Base-by-base conservation (phyloP, 2,797 vertebrate genomes). In the Danionella dracula region DNA sequence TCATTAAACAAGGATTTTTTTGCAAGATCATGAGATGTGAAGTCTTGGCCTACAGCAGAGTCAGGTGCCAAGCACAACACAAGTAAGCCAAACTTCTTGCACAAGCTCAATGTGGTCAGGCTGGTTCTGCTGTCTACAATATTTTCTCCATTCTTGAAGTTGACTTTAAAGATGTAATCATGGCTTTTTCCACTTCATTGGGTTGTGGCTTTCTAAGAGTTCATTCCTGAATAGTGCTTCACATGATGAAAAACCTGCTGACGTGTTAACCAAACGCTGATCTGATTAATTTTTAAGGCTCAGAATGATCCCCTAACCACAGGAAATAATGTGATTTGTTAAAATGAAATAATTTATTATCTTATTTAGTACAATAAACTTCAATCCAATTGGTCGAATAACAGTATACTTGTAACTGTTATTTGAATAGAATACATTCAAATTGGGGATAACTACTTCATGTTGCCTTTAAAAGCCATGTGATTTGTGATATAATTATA, bases 41-140 rank as follows among this genome's bases (percentile, higher is more conserved):
- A 49, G 34, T 35, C 29, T 56, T 40, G 40, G 51, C n/a, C 44
- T 64, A 20, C 38, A 23, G 20, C 35, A 10, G 13, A 21, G 8
- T 21, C 60, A 5, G 4, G 17, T 63, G 56, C 72, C 75, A 77
- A 77, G 37, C 50, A 59, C 49, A 70, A 74, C 62, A 53, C 4
- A 1, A 17, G 5, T 21, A 21, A 23, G 55, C 48, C 54, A 40
- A 38, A 63, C 49, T n/a, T 16, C 13, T 61, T 56, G 4, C 17
- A 29, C 21, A 35, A 27, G 32, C 38, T 12, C 13, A n/a, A 5
- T 53, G 48, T 20, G 46, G 48, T 68, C 57, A 64, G 53, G 34
- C 51, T n/a, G 16, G 27, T 76, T 70, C 48, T 70, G 66, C 65
- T 71, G 70, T 13, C 45, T 67, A 59, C 67, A 68, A 50, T 34